Base-by-base conservation (phyloP, 2,888 invertebrate genomes). In the Epirrita christyi region DNA sequence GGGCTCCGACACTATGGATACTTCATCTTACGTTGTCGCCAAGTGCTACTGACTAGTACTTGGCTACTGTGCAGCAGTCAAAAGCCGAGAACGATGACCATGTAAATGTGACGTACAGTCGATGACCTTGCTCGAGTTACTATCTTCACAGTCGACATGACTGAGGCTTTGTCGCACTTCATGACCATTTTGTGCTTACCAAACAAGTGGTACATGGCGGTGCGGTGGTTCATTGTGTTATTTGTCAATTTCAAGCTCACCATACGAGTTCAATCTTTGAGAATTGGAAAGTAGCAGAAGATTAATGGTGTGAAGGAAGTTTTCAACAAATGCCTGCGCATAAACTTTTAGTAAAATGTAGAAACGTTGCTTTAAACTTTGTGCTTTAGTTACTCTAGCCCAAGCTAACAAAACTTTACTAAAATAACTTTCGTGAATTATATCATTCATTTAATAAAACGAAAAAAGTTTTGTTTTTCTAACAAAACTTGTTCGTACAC, bases 31-130 rank as follows among this genome's bases (percentile, higher is more conserved):
- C 14, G n/a, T 48, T 15, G 32, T 29, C 7, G 40, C 40, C n/a
- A n/a, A 48, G 40, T 40, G n/a, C n/a, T n/a, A n/a, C 21, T 21
- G 21, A n/a, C n/a, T 21, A 29, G 28, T 6, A 21, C 29, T 42
- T 48, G 28, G 41, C 41, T 48, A 37, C 27, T 40, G 40, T 45
- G 34, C 45, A 21, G 10, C 7, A 45, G 42, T 9, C 37, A 38
- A 48, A 36, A 13, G 11, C 47, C 13, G 36, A 29, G 36, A 42
- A 32, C 11, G 32, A 2, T 7, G 32, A 32, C 2, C 32, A 32
- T 9, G 8, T 32, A 8, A 5, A 32, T 9, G 8, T 32, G 32
- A 5, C 32, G 32, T 32, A 32, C 32, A 32, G 21, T 21, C 21
- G 21, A 21, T 21, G 21, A 21, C 41, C 38, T 41, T 41, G 49